phyloP scores from a whole-genome alignment of 2,113 vertebrate genomes.

The Vireo altiloquus region DNA sequence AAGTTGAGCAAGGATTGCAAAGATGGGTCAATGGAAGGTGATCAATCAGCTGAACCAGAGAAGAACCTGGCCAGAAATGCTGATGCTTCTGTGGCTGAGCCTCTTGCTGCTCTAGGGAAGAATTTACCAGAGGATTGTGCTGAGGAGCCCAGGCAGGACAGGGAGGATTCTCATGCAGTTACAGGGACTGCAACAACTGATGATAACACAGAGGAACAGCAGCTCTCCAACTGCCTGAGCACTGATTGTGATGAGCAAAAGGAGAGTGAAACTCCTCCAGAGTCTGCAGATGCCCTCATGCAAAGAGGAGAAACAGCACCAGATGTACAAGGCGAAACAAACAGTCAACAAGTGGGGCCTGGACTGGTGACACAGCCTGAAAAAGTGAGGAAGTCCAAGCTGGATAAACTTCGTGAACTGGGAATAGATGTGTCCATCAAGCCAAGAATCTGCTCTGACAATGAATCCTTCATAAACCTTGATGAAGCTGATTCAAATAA shows the following conservation, averaged over 20 bases:
- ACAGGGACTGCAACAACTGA: background rate
- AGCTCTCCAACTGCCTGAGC: background rate
- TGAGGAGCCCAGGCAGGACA: background rate
- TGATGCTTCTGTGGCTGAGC: background rate
- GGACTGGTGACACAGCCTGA: background rate
- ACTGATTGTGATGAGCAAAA: background rate
- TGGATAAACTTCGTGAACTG: slow-evolving; percentile 83
- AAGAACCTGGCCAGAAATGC: background rate
- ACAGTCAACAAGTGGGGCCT: background rate
- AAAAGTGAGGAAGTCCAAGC: slow-evolving; percentile 78
- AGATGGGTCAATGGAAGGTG: background rate
- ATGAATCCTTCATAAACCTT: slow-evolving; percentile 84
- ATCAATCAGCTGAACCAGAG: background rate
- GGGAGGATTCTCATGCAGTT: background rate
- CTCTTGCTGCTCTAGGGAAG: background rate
- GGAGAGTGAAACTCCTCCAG: background rate
- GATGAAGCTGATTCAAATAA: slow-evolving; percentile 81
- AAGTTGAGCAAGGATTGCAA: background rate
- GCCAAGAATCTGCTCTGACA: slow-evolving; percentile 80
- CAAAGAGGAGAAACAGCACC: background rate
- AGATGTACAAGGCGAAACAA: background rate
- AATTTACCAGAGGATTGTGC: background rate
- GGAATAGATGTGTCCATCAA: slow-evolving; percentile 86
- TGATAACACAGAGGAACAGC: background rate
- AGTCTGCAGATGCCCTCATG: background rate